A percentile compares a stretch with the other conserved stretches of the same genome.
Conservation (phyloP, 2,888 invertebrate genomes). For the Myopa tessellatipennis region DNA sequence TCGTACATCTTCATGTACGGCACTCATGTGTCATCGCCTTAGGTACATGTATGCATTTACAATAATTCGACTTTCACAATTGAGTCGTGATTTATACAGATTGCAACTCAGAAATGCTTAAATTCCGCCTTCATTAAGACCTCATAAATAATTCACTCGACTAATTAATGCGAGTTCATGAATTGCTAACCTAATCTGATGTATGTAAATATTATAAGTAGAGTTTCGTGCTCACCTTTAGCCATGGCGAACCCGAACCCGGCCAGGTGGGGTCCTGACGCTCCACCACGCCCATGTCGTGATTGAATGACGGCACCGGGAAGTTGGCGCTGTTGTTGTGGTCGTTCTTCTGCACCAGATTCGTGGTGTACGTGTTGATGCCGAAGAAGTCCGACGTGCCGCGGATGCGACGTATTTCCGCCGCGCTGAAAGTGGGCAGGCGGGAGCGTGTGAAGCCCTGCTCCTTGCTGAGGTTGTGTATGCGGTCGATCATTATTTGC, state of each 20-base stretch:
- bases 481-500: constrained; percentile 72
- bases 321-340: constrained; percentile 66
- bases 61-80: not conserved
- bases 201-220: not conserved
- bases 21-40: too few relatives aligned
- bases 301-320: constrained; percentile 71
- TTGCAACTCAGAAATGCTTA: not conserved
- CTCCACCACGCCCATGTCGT: constrained; percentile 73
- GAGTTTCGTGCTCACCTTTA: constrained; percentile 69
- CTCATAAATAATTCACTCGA: not conserved
- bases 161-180: not conserved
- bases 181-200: not conserved
- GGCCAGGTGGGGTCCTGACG: constrained; percentile 74
- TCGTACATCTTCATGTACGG: too few relatives aligned
- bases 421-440: constrained; percentile 72
- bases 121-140: constrained; percentile 14
- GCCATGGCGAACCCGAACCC: constrained; percentile 72
- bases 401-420: constrained; percentile 73
- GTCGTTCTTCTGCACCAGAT: constrained; percentile 66
- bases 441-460: constrained; percentile 74
- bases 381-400: constrained; percentile 80
- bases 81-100: not conserved
- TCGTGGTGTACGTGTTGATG: constrained; percentile 78
- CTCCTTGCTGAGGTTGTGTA: constrained; percentile 71
- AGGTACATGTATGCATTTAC: too few relatives aligned